Percentiles rank a stretch among this genome's conserved stretches.
Conservation (phyloP, 2,113 vertebrate species). For the Hystrix cristata region DNA sequence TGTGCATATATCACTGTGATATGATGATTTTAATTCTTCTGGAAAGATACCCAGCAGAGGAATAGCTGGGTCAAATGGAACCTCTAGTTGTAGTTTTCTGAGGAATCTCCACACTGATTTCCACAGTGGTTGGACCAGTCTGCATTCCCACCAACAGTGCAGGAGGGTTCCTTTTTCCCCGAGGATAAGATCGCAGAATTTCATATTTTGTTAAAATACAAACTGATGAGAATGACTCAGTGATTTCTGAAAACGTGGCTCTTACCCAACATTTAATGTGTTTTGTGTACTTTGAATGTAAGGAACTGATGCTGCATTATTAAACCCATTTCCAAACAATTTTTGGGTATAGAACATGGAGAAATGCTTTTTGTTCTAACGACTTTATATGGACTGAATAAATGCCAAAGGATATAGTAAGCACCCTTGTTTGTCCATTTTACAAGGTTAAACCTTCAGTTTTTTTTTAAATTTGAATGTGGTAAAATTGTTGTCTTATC, state of each 20-base stretch:
- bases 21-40: too few relatives aligned
- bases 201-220: slow-evolving; percentile 34
- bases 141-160: too few relatives aligned
- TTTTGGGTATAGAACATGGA: neutral
- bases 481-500: neutral
- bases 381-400: neutral
- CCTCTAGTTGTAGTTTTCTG: too few relatives aligned
- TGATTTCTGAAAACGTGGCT: neutral
- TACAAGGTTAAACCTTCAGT: neutral
- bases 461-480: neutral
- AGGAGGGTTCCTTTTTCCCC: too few relatives aligned
- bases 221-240: neutral
- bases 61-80: too few relatives aligned
- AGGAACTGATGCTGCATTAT: neutral
- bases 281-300: neutral
- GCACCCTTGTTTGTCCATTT: neutral
- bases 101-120: too few relatives aligned
- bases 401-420: neutral
- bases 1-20: too few relatives aligned
- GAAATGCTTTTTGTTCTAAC: neutral
- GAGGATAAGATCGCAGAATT: neutral
- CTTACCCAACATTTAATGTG: neutral
- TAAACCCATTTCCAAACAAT: neutral
- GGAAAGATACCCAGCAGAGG: too few relatives aligned
- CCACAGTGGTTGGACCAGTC: too few relatives aligned